Percentiles rank a stretch among this genome's conserved stretches.
Conservation (phyloP, 2,797 vertebrate species). For the Chrysocyon brachyurus region DNA sequence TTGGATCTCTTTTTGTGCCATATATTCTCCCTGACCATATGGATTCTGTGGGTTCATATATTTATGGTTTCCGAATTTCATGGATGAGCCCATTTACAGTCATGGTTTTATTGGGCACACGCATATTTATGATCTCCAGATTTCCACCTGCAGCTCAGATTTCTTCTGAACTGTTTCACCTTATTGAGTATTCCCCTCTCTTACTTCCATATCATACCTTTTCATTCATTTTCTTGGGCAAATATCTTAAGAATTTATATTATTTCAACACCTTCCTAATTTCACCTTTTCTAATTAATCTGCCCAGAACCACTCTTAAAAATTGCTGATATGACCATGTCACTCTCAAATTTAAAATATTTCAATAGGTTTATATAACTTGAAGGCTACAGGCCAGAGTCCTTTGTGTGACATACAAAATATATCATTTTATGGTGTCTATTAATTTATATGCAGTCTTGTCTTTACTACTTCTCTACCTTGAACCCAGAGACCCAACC, state of each 20-base stretch:
- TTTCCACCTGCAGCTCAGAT: neutral
- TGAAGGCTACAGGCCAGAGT: neutral
- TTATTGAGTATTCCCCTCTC: neutral
- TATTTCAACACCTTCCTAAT: neutral
- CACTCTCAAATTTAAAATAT: constrained; percentile 8
- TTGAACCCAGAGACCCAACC: neutral
- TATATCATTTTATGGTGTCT: neutral
- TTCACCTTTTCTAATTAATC: neutral
- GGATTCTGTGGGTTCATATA: neutral
- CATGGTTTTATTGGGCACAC: neutral
- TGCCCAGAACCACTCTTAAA: neutral
- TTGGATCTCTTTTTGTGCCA: neutral
- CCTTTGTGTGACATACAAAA: neutral
- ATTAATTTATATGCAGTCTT: neutral
- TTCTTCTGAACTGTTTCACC: neutral
- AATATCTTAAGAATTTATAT: neutral
- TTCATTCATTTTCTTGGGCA: neutral
- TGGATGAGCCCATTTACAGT: neutral
- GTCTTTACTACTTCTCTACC: neutral
- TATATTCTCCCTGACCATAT: neutral
- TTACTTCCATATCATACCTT: neutral
- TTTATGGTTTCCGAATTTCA: neutral
- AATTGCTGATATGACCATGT: neutral
- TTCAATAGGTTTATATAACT: neutral
- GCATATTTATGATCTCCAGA: neutral